Base-by-base conservation (phyloP, 2,888 invertebrate genomes). In the Epinotia ramella region DNA sequence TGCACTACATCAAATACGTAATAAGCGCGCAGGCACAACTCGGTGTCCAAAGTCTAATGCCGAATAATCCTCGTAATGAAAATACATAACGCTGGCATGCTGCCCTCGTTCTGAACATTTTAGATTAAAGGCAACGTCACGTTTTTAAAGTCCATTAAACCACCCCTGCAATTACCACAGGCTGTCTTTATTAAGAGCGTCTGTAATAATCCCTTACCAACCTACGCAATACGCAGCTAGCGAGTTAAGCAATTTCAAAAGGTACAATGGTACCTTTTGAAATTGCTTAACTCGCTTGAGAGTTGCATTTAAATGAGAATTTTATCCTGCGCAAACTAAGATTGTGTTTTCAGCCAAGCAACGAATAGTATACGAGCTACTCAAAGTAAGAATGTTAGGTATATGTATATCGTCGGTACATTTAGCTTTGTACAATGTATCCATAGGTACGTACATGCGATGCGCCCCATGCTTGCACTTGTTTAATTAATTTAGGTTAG, bases 71-170 rank as follows among this genome's bases (percentile, higher is more conserved):
- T 57, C 44, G 13, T 72, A 72, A 72, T 72, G 68, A 75, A 70
- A 72, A 72, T 72, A 71, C 72, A 77, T 77, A 77, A 68, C n/a
- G 49, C 53, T 74, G 77, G 77, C 76, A 69, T 78, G 79, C 80
- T 80, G 80, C 79, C 81, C 80, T 82, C 81, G 82, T 85, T 84
- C 81, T 81, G 80, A 79, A 81, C 79, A 78, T 80, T 79, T 75
- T 60, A 64, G 73, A 77, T 74, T 81, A 80, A 81, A 79, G 81
- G 79, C 78, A 80, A 82, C 83, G 84, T 83, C 87, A 84, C 86
- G 87, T 87, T 88, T 85, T 85, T 86, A 87, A 86, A 84, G 84
- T 81, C 84, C 84, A 87, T 88, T 89, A 89, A 81, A 81, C 78
- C 82, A 68, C 87, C 89, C 89, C 81, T 80, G 81, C 82, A 86